Conservation (phyloP, 1,140 invertebrate species). For the Brachionus paranguensis region DNA sequence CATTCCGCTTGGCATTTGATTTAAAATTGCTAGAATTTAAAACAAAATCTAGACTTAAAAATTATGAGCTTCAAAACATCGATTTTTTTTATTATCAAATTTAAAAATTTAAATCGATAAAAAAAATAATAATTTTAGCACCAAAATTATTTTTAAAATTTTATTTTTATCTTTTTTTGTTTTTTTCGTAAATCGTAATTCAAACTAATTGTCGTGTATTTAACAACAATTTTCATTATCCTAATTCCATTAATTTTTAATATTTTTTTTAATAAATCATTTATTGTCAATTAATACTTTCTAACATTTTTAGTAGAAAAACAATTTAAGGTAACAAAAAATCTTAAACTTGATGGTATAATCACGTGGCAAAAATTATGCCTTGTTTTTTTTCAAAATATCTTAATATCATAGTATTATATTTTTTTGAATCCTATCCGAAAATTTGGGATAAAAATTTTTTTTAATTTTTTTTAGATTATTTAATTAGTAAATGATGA, state of each 20-base stretch:
- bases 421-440: not conserved
- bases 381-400: not conserved
- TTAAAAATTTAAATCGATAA: not conserved
- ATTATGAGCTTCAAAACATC: not conserved
- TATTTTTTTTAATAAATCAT: not conserved
- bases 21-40: not conserved
- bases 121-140: not conserved
- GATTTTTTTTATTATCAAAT: not conserved
- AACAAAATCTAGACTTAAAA: not conserved
- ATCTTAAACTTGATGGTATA: not conserved
- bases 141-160: not conserved
- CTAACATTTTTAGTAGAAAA: no score
- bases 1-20: not conserved
- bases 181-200: not conserved
- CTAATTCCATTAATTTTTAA: not conserved
- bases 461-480: not conserved
- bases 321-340: not conserved
- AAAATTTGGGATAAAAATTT: not conserved
- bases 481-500: not conserved
- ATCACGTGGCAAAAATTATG: not conserved
- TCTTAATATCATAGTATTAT: not conserved
- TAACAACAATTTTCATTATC: not conserved
- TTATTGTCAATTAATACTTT: no score
- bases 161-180: not conserved
- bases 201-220: not conserved